Evolutionary conservation across 2,888 invertebrate species (phyloP).

Genomic region (Agriopis marginaria): DNA sequence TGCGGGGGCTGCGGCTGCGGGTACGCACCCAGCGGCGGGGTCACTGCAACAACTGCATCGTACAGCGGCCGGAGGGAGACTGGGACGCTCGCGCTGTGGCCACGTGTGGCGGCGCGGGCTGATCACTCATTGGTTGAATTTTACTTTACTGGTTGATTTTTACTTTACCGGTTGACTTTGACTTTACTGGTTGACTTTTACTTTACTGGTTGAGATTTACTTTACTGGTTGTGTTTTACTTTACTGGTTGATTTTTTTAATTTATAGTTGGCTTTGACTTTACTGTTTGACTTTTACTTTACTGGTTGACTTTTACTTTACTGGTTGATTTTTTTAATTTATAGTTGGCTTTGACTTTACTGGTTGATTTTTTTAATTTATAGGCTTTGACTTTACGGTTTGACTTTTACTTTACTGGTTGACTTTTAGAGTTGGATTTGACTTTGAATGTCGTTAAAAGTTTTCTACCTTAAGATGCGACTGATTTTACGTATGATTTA

Average conservation of each 20-base stretch:
- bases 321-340: no score
- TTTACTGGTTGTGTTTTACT: no score
- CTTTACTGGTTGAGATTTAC: not conserved
- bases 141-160: not conserved
- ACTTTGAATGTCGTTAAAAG: no score
- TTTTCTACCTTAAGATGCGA: no score
- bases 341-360: no score
- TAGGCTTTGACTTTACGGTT: not conserved
- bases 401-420: not conserved
- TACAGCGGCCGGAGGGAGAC: constrained; percentile 11
- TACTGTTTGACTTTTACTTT: no score
- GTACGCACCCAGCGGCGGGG: constrained; percentile 85
- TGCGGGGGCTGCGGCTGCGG: constrained; percentile 87
- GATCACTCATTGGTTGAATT: not conserved
- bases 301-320: no score
- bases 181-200: not conserved
- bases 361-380: not conserved
- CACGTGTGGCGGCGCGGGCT: not conserved
- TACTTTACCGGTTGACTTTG: not conserved
- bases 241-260: no score
- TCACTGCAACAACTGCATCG: constrained; percentile 79
- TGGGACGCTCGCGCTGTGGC: constrained; percentile 8
- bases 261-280: no score
- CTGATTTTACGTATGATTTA: no score
- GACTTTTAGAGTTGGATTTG: no score